Conservation (phyloP, 2,113 vertebrate genomes). For the Tamias sibiricus region DNA sequence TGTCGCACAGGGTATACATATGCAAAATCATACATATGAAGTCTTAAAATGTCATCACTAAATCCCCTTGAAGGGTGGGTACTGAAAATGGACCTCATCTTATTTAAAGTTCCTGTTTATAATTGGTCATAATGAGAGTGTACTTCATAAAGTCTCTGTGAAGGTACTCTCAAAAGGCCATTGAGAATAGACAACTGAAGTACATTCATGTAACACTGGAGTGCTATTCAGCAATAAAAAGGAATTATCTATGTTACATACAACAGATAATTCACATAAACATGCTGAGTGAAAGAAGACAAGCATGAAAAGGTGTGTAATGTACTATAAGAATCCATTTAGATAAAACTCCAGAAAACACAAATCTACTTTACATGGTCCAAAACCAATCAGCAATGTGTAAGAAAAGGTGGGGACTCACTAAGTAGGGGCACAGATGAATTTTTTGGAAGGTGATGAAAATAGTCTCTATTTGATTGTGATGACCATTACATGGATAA, state of each 20-base stretch:
- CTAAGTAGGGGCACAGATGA: background rate
- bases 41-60: background rate
- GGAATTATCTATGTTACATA: too few species aligned
- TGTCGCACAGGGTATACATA: background rate
- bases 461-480: background rate
- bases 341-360: background rate
- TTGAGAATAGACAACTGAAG: background rate
- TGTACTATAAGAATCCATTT: background rate
- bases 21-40: background rate
- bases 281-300: too few species aligned
- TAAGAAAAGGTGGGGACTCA: background rate
- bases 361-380: too few species aligned
- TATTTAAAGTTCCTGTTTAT: background rate
- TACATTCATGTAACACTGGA: too few species aligned
- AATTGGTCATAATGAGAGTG: background rate
- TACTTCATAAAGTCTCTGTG: background rate
- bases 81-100: background rate
- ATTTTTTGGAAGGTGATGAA: background rate
- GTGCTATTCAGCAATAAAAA: background rate
- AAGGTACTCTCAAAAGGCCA: background rate
- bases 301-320: background rate
- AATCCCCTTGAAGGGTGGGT: background rate
- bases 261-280: background rate
- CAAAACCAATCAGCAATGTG: background rate
- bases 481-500: background rate